Conservation (phyloP, 2,888 invertebrate species). For the Aleiodes alternator region DNA sequence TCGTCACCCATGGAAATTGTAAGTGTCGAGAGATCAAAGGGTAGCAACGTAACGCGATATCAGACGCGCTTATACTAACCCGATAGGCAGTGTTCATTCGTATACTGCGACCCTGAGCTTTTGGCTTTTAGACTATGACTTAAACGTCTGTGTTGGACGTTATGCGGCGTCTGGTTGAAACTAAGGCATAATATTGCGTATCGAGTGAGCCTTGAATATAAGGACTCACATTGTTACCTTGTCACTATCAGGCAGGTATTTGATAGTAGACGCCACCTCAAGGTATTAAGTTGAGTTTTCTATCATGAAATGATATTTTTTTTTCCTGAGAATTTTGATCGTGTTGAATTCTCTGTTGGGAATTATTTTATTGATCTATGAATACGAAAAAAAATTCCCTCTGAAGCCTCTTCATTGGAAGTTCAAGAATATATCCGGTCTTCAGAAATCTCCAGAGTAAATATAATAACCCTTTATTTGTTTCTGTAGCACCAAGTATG, state of each 20-base stretch:
- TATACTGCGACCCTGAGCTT: neutral
- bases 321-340: no score
- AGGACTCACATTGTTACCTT: neutral
- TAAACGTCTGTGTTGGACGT: slow-evolving; percentile 31
- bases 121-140: neutral
- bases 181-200: slow-evolving; percentile 39
- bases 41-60: slow-evolving; percentile 74
- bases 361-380: slow-evolving; percentile 15
- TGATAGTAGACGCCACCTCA: neutral
- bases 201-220: neutral
- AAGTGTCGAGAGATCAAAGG: slow-evolving; percentile 76
- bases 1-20: slow-evolving; percentile 74
- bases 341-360: neutral
- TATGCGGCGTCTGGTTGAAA: slow-evolving; percentile 37
- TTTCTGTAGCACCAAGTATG: slow-evolving; percentile 57
- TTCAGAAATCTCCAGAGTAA: slow-evolving; percentile 68
- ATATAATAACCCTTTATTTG: slow-evolving; percentile 76
- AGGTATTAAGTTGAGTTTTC: no score
- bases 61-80: slow-evolving; percentile 59
- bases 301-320: neutral
- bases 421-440: slow-evolving; percentile 50
- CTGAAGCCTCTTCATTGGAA: slow-evolving; percentile 29
- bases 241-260: slow-evolving; percentile 25
- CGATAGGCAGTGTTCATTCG: slow-evolving; percentile 34
- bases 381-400: slow-evolving; percentile 45